Base-by-base conservation (phyloP, 2,888 invertebrate genomes). In the Melanchra persicariae region DNA sequence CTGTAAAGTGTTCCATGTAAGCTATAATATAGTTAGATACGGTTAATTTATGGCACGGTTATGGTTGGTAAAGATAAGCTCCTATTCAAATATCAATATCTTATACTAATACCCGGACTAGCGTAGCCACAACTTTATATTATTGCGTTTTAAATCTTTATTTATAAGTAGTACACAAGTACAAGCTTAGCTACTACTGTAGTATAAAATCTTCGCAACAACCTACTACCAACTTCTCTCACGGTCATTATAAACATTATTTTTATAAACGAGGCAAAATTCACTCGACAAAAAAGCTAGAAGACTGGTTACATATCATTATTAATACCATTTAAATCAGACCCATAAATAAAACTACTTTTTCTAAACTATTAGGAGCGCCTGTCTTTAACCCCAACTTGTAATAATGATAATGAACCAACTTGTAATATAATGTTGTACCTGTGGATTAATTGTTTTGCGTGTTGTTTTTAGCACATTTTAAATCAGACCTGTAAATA, bases 11-110 rank as follows among this genome's bases (percentile, higher is more conserved):
- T 49, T 52, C 34, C 19, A 0, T 30, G 8, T 40, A 40, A 64
- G 8, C 49, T 65, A 34, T 52, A 47, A 52, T 65, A 47, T 15
- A 26, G 34, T 51, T 7, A 4, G n/a, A 22, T 40, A 19, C 17
- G 24, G 22, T 24, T 4, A 34, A 55, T 66, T 66, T 62, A 77
- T 59, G 24, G 43, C 58, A 4, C 12, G 30, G 24, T 47, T 26
- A 40, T 54, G 26, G 5, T 51, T 26, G 43, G 52, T 51, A 26
- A n/a, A 64, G 58, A 54, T 65, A 65, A 65, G 12, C 54, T 47
- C 19, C 10, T 57, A 54, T 52, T 61, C 15, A 54, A 61, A 65
- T 68, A 67, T 74, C 55, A 66, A 55, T 76, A 74, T 77, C n/a
- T 63, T 63, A 51, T 60, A 63, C 24, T 55, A 24, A 69, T 74